Conservation (phyloP, 2,113 vertebrate genomes). For the Turnix velox region DNA sequence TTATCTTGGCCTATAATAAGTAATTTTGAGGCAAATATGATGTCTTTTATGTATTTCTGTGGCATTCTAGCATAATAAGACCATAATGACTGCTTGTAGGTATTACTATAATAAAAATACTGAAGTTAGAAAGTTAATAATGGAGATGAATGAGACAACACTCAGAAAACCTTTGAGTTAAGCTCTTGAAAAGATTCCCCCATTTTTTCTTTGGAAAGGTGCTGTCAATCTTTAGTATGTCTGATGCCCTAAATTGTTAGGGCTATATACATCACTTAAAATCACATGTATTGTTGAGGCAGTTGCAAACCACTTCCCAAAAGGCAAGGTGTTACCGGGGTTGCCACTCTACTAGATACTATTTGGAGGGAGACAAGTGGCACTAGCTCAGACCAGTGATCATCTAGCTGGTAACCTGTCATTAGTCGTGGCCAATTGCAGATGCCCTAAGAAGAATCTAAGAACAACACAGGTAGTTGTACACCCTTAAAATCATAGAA, state of each 20-base stretch:
- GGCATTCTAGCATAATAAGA: not conserved
- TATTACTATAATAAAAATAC: not conserved
- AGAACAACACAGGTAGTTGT: not conserved
- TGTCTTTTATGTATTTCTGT: not conserved
- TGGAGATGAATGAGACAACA: not conserved
- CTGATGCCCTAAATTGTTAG: fast-evolving
- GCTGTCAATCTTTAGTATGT: not conserved
- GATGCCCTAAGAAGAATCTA: not conserved
- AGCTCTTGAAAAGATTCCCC: not conserved
- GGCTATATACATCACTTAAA: not conserved
- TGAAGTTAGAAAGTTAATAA: not conserved
- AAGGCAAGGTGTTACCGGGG: not conserved
- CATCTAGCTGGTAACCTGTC: not conserved
- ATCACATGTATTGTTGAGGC: not conserved
- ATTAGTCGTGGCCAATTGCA: not conserved
- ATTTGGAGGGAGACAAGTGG: not conserved
- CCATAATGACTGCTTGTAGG: not conserved
- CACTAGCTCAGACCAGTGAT: not conserved
- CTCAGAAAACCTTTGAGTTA: not conserved
- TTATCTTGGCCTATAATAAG: not conserved
- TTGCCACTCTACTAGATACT: not conserved
- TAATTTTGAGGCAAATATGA: not conserved
- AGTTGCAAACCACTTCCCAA: not conserved
- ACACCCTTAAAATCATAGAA: not conserved
- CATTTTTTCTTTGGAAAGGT: not conserved